These are phyloP conservation scores for Campylorhamphus procurvoides DNA, from an alignment of 2,113 vertebrate species.

Conservation along the genomic window DNA sequence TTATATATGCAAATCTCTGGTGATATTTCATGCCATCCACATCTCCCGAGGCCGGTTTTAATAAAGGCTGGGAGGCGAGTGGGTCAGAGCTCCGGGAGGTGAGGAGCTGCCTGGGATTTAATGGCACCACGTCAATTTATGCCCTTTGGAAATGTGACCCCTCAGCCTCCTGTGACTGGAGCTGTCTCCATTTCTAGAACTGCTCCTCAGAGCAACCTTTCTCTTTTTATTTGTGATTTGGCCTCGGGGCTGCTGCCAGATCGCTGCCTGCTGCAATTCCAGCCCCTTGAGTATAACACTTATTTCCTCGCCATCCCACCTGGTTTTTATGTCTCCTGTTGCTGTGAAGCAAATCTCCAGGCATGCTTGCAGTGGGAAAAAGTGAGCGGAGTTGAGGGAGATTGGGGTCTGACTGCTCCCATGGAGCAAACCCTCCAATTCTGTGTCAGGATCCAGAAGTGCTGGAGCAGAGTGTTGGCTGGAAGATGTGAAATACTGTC, in stretches of 20 bases:
- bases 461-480: not conserved
- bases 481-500: not conserved
- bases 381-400: not conserved
- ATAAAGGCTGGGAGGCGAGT: not conserved
- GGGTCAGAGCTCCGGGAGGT: not conserved
- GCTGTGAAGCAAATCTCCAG: not conserved
- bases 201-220: not conserved
- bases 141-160: not conserved
- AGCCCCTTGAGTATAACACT: not conserved
- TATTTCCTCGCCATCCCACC: fast-evolving
- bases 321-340: not conserved
- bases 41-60: not conserved
- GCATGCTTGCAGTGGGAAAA: fast-evolving
- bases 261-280: not conserved
- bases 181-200: not conserved
- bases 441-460: not conserved
- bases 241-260: fast-evolving
- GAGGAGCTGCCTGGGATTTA: not conserved
- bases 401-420: fast-evolving
- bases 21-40: not conserved
- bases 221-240: not conserved
- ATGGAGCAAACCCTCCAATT: fast-evolving
- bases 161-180: not conserved
- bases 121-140: not conserved
- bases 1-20: not conserved